phyloP scores from a whole-genome alignment of 2,113 vertebrate genomes.

The Formicarius rufipectus region DNA sequence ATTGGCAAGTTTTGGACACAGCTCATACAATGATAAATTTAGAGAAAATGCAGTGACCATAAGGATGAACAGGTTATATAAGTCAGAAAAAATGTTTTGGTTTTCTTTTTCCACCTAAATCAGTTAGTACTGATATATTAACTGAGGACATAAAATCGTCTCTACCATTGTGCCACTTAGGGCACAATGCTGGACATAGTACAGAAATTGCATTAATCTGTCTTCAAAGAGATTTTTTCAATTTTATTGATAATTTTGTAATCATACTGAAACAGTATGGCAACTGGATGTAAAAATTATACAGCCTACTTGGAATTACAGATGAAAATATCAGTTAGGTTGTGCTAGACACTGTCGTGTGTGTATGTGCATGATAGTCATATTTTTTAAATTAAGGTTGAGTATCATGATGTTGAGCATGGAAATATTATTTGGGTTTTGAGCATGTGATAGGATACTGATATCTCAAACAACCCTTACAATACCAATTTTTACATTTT shows the following conservation, averaged over 20 bases:
- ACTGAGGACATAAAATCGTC: background rate
- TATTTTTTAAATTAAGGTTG: background rate
- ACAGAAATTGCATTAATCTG: background rate
- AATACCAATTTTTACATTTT: background rate
- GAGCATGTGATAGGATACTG: background rate
- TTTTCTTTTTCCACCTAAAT: background rate
- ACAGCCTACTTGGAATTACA: background rate
- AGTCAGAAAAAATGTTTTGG: background rate
- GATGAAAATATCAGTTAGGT: background rate
- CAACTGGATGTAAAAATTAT: background rate
- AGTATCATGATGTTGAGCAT: background rate
- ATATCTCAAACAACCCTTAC: background rate
- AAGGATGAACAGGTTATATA: background rate
- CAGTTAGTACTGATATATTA: background rate
- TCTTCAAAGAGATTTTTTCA: background rate
- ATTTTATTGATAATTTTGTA: background rate
- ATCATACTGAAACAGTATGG: background rate
- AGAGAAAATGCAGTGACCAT: background rate
- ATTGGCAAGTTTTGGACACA: background rate
- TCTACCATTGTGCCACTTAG: background rate
- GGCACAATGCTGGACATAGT: background rate
- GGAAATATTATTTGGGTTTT: background rate
- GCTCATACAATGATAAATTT: background rate
- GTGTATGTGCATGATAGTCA: rapidly evolving
- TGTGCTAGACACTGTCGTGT: background rate